Percentiles rank a stretch among this genome's conserved stretches.
phyloP scores from a whole-genome alignment of 2,113 vertebrate genomes.

The Microtus richardsoni region DNA sequence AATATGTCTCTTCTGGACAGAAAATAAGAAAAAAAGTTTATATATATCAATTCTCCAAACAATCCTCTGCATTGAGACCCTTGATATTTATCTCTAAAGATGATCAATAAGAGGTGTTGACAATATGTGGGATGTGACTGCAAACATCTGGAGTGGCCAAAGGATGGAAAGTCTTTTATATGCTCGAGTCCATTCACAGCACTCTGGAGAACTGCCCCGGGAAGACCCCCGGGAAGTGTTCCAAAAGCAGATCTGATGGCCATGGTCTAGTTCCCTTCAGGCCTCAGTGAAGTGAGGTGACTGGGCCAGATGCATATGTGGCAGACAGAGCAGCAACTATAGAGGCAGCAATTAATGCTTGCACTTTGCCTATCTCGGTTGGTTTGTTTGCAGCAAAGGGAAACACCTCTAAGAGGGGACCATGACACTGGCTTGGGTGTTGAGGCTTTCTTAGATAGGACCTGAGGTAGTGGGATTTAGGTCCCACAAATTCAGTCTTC shows the following conservation, averaged over 20 bases:
- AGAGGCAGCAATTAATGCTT: not conserved
- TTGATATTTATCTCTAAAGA: slow-evolving; percentile 67
- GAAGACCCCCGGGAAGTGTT: not conserved
- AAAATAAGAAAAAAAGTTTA: slow-evolving; percentile 47
- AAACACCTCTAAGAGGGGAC: not conserved
- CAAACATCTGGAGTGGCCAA: slow-evolving; percentile 26
- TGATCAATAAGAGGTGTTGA: slow-evolving; percentile 62
- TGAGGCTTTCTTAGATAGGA: not conserved
- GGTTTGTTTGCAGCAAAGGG: not conserved
- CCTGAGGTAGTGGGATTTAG: not conserved
- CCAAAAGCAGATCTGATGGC: not conserved
- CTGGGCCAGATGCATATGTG: not conserved
- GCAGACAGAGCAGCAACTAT: not conserved
- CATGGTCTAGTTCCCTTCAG: not conserved
- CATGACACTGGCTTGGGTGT: not conserved
- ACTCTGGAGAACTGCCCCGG: not conserved
- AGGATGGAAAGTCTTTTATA: slow-evolving; percentile 25
- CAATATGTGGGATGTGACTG: slow-evolving; percentile 25
- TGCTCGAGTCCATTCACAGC: not conserved
- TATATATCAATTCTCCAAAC: slow-evolving; percentile 39
- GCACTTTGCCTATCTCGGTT: not conserved
- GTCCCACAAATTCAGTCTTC: not conserved
- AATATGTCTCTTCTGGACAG: slow-evolving; percentile 58
- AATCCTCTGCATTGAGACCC: slow-evolving; percentile 30
- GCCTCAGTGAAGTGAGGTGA: not conserved